These are phyloP conservation scores for Pseudorectes ferrugineus DNA, from an alignment of 2,113 vertebrate species.

Conservation along the genomic window DNA sequence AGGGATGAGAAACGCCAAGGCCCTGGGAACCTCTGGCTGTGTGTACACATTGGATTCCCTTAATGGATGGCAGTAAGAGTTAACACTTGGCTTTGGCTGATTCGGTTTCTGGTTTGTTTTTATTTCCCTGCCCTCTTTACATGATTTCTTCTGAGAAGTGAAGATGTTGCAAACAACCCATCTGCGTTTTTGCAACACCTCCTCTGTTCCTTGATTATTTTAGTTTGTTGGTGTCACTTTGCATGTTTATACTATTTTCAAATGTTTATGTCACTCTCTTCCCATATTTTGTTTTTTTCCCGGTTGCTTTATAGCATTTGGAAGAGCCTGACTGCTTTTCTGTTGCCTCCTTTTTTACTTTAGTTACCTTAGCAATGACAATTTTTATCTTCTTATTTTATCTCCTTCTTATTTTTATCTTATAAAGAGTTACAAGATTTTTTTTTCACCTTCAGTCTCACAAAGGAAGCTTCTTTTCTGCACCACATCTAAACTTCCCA, in stretches of 20 bases:
- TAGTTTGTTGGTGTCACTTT: conserved; percentile 17
- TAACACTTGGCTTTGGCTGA: neutral
- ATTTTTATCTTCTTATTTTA: neutral
- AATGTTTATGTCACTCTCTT: neutral
- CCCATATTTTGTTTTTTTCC: neutral
- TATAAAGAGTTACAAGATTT: neutral
- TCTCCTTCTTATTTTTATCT: neutral
- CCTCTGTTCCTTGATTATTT: conserved; percentile 27
- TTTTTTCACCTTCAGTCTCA: neutral
- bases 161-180: conserved; percentile 3
- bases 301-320: neutral
- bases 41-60: neutral
- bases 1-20: fast-evolving
- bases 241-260: conserved; percentile 4
- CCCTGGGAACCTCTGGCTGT: neutral
- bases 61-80: neutral
- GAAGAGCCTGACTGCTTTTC: neutral
- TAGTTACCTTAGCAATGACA: neutral
- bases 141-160: neutral
- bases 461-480: neutral
- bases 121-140: neutral
- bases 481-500: neutral
- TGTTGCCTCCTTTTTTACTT: neutral
- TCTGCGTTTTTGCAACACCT: conserved; percentile 6
- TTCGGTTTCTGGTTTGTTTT: neutral